phyloP scores from a whole-genome alignment of 2,797 vertebrate genomes.

The Lophius americanus region DNA sequence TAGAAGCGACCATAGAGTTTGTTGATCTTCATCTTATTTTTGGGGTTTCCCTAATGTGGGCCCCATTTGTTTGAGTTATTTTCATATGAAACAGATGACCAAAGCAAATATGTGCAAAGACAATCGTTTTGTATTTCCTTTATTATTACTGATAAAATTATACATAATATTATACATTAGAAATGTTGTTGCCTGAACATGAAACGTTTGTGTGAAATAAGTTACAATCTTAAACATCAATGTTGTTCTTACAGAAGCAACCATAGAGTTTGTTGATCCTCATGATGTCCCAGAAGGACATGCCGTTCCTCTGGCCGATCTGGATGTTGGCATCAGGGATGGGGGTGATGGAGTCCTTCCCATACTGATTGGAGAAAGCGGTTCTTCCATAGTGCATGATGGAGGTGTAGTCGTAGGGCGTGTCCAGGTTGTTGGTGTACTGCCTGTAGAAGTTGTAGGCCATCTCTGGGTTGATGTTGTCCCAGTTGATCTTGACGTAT shows the following conservation, averaged over 20 bases:
- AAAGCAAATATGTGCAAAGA: no score
- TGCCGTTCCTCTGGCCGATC: constrained; percentile 42
- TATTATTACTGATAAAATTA: no score
- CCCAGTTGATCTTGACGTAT: constrained; percentile 77
- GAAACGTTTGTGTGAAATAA: no score
- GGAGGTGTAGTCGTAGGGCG: constrained; percentile 78
- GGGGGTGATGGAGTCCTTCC: constrained; percentile 49
- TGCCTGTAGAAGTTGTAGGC: constrained; percentile 71
- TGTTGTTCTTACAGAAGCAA: constrained; percentile 10
- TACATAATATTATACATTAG: no score
- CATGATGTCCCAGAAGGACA: constrained; percentile 42
- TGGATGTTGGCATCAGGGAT: constrained; percentile 30
- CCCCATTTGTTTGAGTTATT: no score
- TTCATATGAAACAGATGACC: no score
- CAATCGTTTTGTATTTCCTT: no score
- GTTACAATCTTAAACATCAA: neutral
- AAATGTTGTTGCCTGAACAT: no score
- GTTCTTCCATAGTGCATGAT: constrained; percentile 79
- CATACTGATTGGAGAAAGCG: constrained; percentile 39
- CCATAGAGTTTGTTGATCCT: constrained; percentile 49
- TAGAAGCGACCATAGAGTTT: no score
- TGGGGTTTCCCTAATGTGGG: no score
- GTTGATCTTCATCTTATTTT: no score
- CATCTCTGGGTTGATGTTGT: constrained; percentile 52
- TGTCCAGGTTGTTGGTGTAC: constrained; percentile 74